Base-by-base conservation (phyloP, 2,888 invertebrate species). In the Harpagoxenus sublaevis region DNA sequence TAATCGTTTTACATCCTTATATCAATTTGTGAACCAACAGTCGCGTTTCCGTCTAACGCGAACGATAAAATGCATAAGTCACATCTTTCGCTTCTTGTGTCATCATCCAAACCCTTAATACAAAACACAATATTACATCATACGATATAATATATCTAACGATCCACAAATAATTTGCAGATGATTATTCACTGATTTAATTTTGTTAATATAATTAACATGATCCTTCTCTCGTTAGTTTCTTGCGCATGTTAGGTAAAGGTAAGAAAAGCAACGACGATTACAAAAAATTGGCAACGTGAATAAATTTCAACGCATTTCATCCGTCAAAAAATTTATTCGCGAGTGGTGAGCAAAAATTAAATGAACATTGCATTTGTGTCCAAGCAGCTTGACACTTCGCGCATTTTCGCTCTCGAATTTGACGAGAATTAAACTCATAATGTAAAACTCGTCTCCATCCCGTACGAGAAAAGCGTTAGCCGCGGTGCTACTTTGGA, bases 401-500 rank as follows among this genome's bases (percentile, higher is more conserved):
- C 48, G 71, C 71, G 70, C 68, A 35, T 53, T 53, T 55, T 65
- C 57, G 57, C 57, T 70, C 60, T 23, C 35, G 35, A 23, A 75
- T 15, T 63, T 60, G 60, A 60, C 39, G 48, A 70, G 70, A 48
- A 48, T 2, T 23, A 57, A 42, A 68, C 57, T 83, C 57, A 31
- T 74, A 42, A n/a, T 53, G 55, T 55, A 45, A 48, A 45, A 48
- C 62, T 65, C 60, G 48, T 57, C 66, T 68, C 39, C 55, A 77
- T 75, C 55, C 18, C 66, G 73, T 53, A 28, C 42, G 65, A 75
- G 23, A 57, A 42, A 45, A 48, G 23, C 55, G 48, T 45, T 68
- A 66, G 74, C 23, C 23, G 23, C 74, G 31, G 45, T 48, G 71
- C 60, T 60, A 60, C 48, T 81, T 48, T 48, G 48, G 79, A 60